These are phyloP conservation scores for Pandion haliaetus DNA, from an alignment of 2,113 vertebrate species.

Conservation along the genomic window DNA sequence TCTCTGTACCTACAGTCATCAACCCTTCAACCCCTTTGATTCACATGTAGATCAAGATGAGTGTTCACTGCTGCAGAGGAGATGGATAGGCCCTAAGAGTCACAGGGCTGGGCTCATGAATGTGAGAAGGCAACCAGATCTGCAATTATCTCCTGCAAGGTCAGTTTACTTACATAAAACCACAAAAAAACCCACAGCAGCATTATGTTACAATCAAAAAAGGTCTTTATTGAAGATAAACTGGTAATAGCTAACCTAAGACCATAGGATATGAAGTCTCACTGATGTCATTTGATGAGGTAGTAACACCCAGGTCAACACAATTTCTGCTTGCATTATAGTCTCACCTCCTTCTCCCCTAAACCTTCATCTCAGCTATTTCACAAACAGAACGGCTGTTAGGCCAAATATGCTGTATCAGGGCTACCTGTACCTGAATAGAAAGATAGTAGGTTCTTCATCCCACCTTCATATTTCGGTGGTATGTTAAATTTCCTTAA, in stretches of 20 bases:
- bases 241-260: neutral
- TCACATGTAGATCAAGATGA: neutral
- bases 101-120: neutral
- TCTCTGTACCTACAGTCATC: neutral
- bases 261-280: neutral
- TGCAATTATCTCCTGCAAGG: neutral
- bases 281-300: neutral
- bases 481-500: neutral
- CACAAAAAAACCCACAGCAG: neutral
- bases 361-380: neutral
- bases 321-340: neutral
- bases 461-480: neutral
- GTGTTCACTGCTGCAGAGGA: neutral
- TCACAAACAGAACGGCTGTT: neutral
- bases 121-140: neutral
- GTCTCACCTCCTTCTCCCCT: neutral
- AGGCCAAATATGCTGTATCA: neutral
- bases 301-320: neutral
- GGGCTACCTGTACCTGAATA: neutral
- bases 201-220: neutral
- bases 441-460: neutral
- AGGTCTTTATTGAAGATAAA: neutral
- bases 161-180: neutral
- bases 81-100: neutral
- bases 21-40: neutral